Base-by-base conservation (phyloP, 2,888 invertebrate genomes). In the Arctia plantaginis region DNA sequence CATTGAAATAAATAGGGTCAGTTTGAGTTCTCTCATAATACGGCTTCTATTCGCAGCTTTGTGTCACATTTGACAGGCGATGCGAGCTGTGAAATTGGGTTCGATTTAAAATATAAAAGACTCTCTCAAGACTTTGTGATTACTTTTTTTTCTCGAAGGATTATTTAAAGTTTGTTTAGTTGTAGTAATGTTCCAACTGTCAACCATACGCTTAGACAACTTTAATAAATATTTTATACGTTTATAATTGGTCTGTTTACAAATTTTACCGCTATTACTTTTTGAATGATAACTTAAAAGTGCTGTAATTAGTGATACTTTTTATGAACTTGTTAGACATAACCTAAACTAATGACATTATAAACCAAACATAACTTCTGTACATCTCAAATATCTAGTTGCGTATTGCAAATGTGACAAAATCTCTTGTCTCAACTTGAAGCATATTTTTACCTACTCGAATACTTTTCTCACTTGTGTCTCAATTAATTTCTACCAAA, bases 51-150 rank as follows among this genome's bases (percentile, higher is more conserved):
- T 94, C 91, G 91, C 91, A 90, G 95, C 95, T 95, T 95, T 95
- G 88, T 92, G 95, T 95, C 95, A 92, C 84, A 77, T 91, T 90
- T 95, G 95, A 95, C 95, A 95, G 94, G 94, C 93, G 92, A 92
- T 94, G 93, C 90, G 94, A 94, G 95, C 93, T 93, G 93, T 95
- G 94, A 95, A 95, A 95, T 95, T 93, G 95, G 92, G 93, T 93
- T 93, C 93, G 91, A 93, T 95, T 94, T 92, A 92, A 93, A 91
- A 88, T 93, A 93, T 94, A 94, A 94, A 94, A 90, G 92, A 88
- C 85, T 89, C 88, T 92, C 93, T 94, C 91, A 91, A 94, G 93
- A 93, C 89, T 87, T 84, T 91, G 88, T 89, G 91, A 91, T 92
- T 92, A 90, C 88, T 86, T 90, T 92, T 94, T 92, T 92, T 92